Conservation (phyloP, 1,140 invertebrate genomes). For the Drosophila athabasca region DNA sequence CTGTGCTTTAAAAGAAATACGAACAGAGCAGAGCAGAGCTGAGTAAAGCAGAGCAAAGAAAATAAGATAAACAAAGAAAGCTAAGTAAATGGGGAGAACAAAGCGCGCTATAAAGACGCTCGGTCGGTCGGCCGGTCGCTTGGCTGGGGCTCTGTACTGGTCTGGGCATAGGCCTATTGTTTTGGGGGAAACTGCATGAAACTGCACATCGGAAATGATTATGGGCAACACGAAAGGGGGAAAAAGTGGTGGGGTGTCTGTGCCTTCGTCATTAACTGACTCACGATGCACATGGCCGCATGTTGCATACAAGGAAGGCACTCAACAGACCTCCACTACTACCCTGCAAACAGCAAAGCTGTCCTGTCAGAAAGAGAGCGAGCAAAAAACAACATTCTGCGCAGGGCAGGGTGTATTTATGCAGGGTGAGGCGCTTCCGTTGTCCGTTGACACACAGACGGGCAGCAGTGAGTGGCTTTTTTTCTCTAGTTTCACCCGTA, state of each 20-base stretch:
- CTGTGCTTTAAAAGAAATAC: conserved; percentile 68
- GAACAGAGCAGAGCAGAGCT: conserved; percentile 32
- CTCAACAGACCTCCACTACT: neutral
- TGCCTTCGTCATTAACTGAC: conserved; percentile 59
- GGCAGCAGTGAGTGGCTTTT: neutral
- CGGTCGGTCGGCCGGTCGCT: conserved; percentile 18
- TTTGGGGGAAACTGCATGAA: conserved; percentile 50
- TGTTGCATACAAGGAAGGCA: conserved; percentile 61
- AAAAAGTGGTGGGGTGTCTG: conserved; percentile 12
- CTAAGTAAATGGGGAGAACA: conserved; percentile 47
- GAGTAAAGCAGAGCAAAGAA: conserved; percentile 14
- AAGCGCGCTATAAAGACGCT: conserved; percentile 48
- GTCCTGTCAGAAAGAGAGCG: conserved; percentile 43
- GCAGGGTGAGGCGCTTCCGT: too few relatives aligned
- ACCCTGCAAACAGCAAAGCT: neutral
- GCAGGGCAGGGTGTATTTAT: neutral
- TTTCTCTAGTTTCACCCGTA: too few relatives aligned
- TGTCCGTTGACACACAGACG: too few relatives aligned
- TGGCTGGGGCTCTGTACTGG: neutral
- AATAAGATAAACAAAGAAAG: conserved; percentile 72
- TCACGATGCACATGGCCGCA: conserved; percentile 73
- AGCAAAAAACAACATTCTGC: neutral
- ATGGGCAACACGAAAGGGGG: conserved; percentile 10
- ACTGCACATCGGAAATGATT: conserved; percentile 78
- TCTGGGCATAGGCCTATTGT: conserved; percentile 62